Evolutionary conservation across 1,140 invertebrate species (phyloP).

Genomic region (Drosophila carrolli): DNA sequence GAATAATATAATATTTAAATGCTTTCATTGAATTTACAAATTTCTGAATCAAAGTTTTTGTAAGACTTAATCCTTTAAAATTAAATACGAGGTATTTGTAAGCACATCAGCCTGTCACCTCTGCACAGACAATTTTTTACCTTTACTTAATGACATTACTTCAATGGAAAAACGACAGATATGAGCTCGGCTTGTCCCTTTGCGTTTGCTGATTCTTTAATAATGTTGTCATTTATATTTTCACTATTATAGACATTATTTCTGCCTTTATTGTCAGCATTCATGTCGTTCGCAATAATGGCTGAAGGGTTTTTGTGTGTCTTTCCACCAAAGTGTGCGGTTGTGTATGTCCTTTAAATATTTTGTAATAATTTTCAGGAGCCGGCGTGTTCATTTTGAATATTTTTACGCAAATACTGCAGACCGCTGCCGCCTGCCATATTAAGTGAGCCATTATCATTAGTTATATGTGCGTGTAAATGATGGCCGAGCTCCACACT

Average conservation of each 20-base stretch:
- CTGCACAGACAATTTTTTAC: not conserved
- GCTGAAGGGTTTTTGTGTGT: slow-evolving; percentile 38
- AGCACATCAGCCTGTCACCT: not conserved
- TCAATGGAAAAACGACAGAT: slow-evolving; percentile 52
- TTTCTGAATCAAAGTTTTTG: too few relatives aligned
- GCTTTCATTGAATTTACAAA: too few relatives aligned
- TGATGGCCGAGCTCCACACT: slow-evolving; percentile 26
- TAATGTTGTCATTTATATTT: slow-evolving; percentile 74
- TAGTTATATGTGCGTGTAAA: slow-evolving; percentile 57
- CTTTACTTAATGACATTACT: slow-evolving; percentile 59
- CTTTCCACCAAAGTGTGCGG: slow-evolving; percentile 10
- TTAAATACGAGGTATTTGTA: not conserved
- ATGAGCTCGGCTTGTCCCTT: slow-evolving; percentile 28
- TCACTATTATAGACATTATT: slow-evolving; percentile 43
- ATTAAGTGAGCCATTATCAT: slow-evolving; percentile 71
- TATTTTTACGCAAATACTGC: slow-evolving; percentile 48
- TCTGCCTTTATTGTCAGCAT: slow-evolving; percentile 57
- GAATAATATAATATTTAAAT: too few relatives aligned
- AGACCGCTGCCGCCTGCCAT: slow-evolving; percentile 38
- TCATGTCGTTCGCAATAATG: slow-evolving; percentile 52
- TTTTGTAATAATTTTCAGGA: slow-evolving; percentile 39
- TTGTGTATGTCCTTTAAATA: slow-evolving; percentile 28
- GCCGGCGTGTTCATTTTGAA: slow-evolving; percentile 23
- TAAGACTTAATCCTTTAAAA: not conserved
- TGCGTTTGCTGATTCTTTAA: slow-evolving; percentile 56